A percentile compares a stretch with the other conserved stretches of the same genome.
These are phyloP conservation scores for Atherinosoma microstoma DNA, from an alignment of 2,797 vertebrate species.

Conservation along the genomic window DNA sequence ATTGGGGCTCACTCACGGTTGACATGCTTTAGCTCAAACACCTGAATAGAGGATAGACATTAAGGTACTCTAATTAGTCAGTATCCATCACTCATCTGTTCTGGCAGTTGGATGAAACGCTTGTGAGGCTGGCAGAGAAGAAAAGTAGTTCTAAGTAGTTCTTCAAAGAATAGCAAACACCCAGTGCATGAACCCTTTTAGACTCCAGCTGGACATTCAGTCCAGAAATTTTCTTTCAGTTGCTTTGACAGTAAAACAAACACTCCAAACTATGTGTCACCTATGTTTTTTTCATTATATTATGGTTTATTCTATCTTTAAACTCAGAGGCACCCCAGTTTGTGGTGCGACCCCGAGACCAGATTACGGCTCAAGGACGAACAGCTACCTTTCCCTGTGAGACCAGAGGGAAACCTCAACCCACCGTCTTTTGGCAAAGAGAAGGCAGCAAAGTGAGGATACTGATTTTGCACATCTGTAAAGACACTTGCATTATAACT, in stretches of 20 bases:
- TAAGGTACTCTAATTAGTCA: constrained; percentile 21
- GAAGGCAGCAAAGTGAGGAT: constrained; percentile 95
- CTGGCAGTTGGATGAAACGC: constrained; percentile 54
- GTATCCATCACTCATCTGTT: constrained; percentile 52
- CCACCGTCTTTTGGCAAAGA: constrained; percentile 98
- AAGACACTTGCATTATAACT: constrained; percentile 6
- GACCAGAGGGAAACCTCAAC: constrained; percentile 97
- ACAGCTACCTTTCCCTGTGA: constrained; percentile 96
- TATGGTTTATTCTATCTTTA: constrained; percentile 64
- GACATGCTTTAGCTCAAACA: constrained; percentile 34
- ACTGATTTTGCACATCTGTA: constrained; percentile 8
- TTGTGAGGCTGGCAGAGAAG: constrained; percentile 35
- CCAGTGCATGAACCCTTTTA: constrained; percentile 66
- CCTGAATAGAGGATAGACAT: neutral
- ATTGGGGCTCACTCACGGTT: constrained; percentile 36
- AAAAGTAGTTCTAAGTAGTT: constrained; percentile 34
- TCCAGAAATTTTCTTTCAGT: constrained; percentile 7
- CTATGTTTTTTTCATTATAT: constrained; percentile 42
- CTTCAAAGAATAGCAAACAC: constrained; percentile 12
- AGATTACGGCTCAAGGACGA: constrained; percentile 95
- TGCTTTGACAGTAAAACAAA: neutral
- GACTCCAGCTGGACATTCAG: constrained; percentile 28
- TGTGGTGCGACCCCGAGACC: constrained; percentile 96
- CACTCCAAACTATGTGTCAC: neutral
- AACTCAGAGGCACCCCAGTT: constrained; percentile 94